phyloP scores from a whole-genome alignment of 2,797 vertebrate species.

The Argyrosomus regius region DNA sequence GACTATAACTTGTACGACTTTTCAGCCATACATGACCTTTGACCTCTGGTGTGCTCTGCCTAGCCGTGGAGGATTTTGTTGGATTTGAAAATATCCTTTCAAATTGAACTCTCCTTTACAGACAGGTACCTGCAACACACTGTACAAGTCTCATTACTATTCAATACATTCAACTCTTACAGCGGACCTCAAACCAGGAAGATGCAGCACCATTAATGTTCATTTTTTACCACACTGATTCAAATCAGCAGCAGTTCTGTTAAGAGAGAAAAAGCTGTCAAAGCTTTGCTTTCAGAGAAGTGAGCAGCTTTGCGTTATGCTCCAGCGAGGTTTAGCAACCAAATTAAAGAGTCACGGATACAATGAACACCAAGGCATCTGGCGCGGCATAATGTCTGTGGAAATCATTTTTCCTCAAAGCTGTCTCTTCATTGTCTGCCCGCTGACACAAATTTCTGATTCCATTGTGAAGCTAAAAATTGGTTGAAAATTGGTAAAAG shows the following conservation, averaged over 20 bases:
- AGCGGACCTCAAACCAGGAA: background rate
- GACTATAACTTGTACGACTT: background rate
- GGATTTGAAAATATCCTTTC: background rate
- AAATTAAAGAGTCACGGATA: constrained; percentile 57
- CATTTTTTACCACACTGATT: constrained; percentile 22
- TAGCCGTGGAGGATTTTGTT: background rate
- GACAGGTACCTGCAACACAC: background rate
- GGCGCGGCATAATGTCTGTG: constrained; percentile 56
- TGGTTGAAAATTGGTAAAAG: constrained; percentile 48
- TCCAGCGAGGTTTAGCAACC: constrained; percentile 51
- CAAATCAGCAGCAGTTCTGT: constrained; percentile 6
- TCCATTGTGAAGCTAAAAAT: constrained; percentile 68
- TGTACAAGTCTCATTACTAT: background rate
- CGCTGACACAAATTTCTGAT: constrained; percentile 55
- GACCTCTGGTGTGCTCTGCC: too few relatives aligned
- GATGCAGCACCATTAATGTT: background rate
- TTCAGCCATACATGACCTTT: background rate
- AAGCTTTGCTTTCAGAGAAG: constrained; percentile 42
- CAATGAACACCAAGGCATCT: constrained; percentile 65
- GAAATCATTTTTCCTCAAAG: constrained; percentile 68
- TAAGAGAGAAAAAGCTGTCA: constrained; percentile 26
- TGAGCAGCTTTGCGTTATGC: constrained; percentile 55
- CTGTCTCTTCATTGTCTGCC: constrained; percentile 67
- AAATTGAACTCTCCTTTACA: background rate
- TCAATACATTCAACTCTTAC: background rate